Evolutionary conservation across 2,113 vertebrate species (phyloP), one percentile per base, ranked within the genome.

Genomic region (Nycticryphes semicollaris): DNA sequence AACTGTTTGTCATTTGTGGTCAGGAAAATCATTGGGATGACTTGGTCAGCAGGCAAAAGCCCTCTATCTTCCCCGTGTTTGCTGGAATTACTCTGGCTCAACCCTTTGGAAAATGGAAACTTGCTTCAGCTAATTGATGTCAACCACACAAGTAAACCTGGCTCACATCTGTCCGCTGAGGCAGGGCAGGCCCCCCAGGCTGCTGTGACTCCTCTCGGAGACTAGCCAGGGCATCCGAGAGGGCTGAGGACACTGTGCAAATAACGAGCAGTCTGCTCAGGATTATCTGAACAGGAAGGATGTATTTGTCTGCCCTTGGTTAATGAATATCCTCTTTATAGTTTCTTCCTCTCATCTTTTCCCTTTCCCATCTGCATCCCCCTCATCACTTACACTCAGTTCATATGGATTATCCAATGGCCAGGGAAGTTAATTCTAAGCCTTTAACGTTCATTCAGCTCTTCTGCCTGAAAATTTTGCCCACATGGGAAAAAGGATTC

Each of bases 1-100:
- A 74, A 59, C 62, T 62, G 66, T 95, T 88, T 96, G 92, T 95
- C 74, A 25, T 89, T 84, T 87, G 87, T 91, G 82, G 89, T 95
- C 63, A 86, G 91, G 70, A 76, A 51, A 59, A 80, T 78, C 77
- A n/a, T 7, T 68, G 73, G 66, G 78, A 83, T 59, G 75, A 45
- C 30, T 86, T 84, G 82, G 59, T 62, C 59, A 41, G 53, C 51
- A 62, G 66, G 87, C 53, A 90, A 19, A 66, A 87, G 57, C 76
- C 57, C 62, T 62, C 75, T 84, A 33, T 41, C 81, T 92, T 95
- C 77, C 63, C 73, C 62, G 33, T 27, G 41, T 57, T 85, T 92
- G 83, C 92, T 82, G 69, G 90, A 62, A 73, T 35, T 62, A 9
- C 89, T 94, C 92, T 77, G 74, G 6, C 35, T 80, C 59, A 84